Percentiles rank a stretch among this genome's conserved stretches.
Conservation (phyloP, 2,113 vertebrate species). For the Dicerorhinus sumatrensis region DNA sequence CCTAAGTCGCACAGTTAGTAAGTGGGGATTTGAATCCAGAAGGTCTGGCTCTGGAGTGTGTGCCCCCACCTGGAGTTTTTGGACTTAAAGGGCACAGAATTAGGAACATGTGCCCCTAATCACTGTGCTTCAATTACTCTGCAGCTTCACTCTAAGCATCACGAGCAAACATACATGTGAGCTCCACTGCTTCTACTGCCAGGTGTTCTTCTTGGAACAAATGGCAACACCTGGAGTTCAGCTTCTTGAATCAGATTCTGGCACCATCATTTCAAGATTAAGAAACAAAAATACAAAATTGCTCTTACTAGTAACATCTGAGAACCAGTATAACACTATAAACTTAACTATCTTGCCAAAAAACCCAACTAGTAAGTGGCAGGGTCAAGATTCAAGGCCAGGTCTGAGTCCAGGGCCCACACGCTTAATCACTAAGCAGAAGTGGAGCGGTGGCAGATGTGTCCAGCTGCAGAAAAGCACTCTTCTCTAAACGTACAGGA, state of each 20-base stretch:
- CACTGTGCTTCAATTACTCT: not conserved
- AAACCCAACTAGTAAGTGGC: not conserved
- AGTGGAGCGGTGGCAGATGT: not conserved
- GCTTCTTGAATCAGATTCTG: not conserved
- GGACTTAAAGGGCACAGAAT: not conserved
- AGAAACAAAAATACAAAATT: not conserved
- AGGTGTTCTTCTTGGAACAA: not conserved
- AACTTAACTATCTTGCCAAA: not conserved
- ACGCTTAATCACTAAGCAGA: not conserved
- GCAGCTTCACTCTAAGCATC: not conserved
- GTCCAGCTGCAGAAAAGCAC: not conserved
- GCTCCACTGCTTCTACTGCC: not conserved
- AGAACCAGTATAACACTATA: not conserved
- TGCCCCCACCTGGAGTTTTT: not conserved
- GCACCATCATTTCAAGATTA: not conserved
- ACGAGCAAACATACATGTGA: not conserved
- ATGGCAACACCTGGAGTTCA: not conserved
- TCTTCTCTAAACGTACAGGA: not conserved
- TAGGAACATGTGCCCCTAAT: not conserved
- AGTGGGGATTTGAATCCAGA: not conserved
- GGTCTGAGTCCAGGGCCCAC: not conserved
- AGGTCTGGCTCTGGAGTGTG: not conserved
- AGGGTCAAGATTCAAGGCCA: not conserved
- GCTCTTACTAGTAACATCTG: not conserved
- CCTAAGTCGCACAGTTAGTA: not conserved